These are phyloP conservation scores for Cuniculus paca DNA, from an alignment of 2,797 vertebrate species.

Conservation along the genomic window DNA sequence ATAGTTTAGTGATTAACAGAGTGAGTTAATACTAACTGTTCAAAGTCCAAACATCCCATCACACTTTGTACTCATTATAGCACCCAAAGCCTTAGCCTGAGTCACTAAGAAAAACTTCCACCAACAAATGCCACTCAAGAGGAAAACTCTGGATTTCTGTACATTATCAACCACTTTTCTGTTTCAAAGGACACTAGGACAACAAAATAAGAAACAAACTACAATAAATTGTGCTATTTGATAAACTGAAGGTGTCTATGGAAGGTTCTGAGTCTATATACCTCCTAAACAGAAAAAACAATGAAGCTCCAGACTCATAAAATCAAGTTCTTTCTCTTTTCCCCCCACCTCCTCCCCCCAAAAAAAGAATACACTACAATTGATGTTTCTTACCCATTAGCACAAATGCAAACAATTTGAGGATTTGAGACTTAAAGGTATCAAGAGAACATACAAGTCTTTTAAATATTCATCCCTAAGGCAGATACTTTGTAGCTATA, in stretches of 20 bases:
- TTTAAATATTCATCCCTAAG: not conserved
- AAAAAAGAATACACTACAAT: not conserved
- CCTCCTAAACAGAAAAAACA: not conserved
- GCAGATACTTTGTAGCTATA: not conserved
- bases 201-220: constrained; percentile 75
- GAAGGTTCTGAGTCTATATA: constrained; percentile 38
- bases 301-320: constrained; percentile 28
- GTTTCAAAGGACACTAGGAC: constrained; percentile 73
- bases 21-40: constrained; percentile 50
- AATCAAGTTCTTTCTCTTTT: not conserved
- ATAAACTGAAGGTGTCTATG: constrained; percentile 54
- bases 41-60: constrained; percentile 61
- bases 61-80: not conserved
- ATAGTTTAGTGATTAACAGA: constrained; percentile 68
- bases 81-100: constrained; percentile 23
- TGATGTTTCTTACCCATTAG: constrained; percentile 7
- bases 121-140: constrained; percentile 40
- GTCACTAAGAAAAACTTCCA: constrained; percentile 40
- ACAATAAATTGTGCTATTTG: constrained; percentile 20
- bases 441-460: not conserved
- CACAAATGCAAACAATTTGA: not conserved
- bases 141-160: not conserved
- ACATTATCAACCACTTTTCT: constrained; percentile 62
- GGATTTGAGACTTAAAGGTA: not conserved
- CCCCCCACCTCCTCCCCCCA: not conserved